phyloP scores from a whole-genome alignment of 1,140 invertebrate species.

The Caligus rogercresseyi region DNA sequence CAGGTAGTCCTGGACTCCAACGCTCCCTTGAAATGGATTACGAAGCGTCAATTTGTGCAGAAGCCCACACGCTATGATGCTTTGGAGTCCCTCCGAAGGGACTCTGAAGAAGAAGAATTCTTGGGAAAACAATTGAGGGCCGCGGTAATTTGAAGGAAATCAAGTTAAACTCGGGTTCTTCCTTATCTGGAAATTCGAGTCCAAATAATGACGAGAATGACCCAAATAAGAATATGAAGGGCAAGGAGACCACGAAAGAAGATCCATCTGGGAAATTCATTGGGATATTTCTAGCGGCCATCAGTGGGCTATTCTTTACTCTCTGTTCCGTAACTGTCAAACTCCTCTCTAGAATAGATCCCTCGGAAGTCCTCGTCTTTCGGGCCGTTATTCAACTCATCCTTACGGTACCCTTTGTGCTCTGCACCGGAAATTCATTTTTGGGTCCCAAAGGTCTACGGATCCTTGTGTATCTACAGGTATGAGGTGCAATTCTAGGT shows the following conservation, averaged over 20 bases:
- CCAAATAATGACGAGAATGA: conserved; percentile 4
- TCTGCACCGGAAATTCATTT: neutral
- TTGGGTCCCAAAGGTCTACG: conserved; percentile 11
- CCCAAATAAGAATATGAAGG: neutral
- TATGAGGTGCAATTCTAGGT: too few relatives aligned
- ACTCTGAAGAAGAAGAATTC: conserved; percentile 7
- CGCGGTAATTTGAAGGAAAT: neutral
- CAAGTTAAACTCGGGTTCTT: neutral
- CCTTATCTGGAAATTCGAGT: neutral
- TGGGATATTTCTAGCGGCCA: conserved; percentile 10
- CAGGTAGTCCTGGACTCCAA: conserved; percentile 12
- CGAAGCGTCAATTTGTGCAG: conserved; percentile 12
- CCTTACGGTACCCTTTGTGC: neutral
- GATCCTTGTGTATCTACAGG: conserved; percentile 8
- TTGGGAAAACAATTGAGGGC: neutral
- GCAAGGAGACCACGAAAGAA: neutral
- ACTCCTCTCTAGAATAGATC: conserved; percentile 12
- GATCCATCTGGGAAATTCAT: conserved; percentile 7
- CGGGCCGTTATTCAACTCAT: conserved; percentile 6
- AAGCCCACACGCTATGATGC: conserved; percentile 3
- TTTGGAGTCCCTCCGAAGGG: neutral
- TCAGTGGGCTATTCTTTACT: conserved; percentile 10
- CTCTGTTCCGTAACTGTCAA: conserved; percentile 13
- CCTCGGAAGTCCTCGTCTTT: conserved; percentile 11
- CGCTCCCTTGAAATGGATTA: neutral